These are phyloP conservation scores for Heliothis subflexa DNA, from an alignment of 1,140 invertebrate genomes.

Conservation along the genomic window DNA sequence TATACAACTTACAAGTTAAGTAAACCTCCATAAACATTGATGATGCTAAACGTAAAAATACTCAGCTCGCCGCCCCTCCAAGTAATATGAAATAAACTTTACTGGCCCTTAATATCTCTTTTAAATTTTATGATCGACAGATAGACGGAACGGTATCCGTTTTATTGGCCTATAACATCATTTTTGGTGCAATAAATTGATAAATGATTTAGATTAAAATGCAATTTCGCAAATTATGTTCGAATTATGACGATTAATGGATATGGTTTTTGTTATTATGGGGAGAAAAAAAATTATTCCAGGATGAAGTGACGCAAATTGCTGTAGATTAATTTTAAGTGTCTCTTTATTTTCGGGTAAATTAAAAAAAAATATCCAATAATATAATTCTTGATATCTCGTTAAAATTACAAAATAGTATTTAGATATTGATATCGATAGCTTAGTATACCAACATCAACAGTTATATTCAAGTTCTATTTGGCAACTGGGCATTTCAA, in stretches of 20 bases:
- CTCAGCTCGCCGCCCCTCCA: not conserved
- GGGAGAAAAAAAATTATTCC: not conserved
- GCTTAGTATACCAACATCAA: no score
- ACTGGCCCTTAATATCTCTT: slow-evolving; percentile 23
- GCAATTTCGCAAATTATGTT: slow-evolving; percentile 1
- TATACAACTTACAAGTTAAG: not conserved
- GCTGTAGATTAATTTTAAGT: no score
- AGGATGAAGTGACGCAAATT: no score
- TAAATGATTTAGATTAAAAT: slow-evolving; percentile 43
- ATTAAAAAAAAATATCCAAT: no score
- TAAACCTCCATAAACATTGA: not conserved
- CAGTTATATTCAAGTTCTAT: no score
- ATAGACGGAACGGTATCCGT: slow-evolving; percentile 2
- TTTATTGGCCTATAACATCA: slow-evolving; percentile 30
- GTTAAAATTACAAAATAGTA: no score
- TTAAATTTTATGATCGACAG: slow-evolving; percentile 19
- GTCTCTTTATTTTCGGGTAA: no score
- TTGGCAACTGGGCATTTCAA: no score
- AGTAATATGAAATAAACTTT: slow-evolving; percentile 24
- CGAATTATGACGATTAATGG: not conserved
- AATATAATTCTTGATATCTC: no score
- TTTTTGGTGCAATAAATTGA: slow-evolving; percentile 27
- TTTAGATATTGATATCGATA: no score
- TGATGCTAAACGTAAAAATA: slow-evolving; percentile 13
- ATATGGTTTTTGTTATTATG: not conserved